phyloP scores from a whole-genome alignment of 92 coral and sea anemone genomes.

The Muricea muricata region DNA sequence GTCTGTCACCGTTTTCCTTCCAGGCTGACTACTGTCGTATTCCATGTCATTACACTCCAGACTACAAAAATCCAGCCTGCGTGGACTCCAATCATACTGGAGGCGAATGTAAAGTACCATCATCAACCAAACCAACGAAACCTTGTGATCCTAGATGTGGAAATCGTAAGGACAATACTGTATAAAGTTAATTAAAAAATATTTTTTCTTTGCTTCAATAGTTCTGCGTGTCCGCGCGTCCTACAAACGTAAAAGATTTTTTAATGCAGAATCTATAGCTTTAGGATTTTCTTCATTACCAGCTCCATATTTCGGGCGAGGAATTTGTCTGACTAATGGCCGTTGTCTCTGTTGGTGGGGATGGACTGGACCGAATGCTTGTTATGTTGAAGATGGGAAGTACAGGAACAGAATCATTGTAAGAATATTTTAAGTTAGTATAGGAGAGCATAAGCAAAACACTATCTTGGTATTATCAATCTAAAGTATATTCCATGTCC shows the following conservation, averaged over 20 bases:
- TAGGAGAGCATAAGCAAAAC: background rate
- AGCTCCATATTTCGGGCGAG: constrained; percentile 52
- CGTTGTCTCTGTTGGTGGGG: constrained; percentile 99
- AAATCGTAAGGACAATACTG: background rate
- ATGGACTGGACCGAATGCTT: constrained; percentile 86
- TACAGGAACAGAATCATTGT: constrained; percentile 84
- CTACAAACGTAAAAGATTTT: background rate
- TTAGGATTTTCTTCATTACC: background rate
- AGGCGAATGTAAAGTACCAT: background rate
- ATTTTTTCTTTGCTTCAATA: background rate
- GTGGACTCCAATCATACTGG: background rate
- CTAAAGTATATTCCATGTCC: background rate
- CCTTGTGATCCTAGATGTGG: constrained; percentile 26
- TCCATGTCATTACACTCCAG: constrained; percentile 31
- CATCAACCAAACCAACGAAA: background rate
- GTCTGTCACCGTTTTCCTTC: background rate
- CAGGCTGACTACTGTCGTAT: constrained; percentile 30
- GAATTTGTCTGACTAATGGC: constrained; percentile 73
- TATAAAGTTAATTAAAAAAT: background rate
- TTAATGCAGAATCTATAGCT: background rate
- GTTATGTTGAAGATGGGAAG: constrained; percentile 67
- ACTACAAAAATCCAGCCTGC: constrained; percentile 12
- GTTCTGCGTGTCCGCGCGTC: background rate
- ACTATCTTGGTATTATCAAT: no score
- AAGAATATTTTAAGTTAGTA: constrained; percentile 12